Conservation (phyloP, 2,113 vertebrate genomes). For the Tretioscincus oriximinensis region DNA sequence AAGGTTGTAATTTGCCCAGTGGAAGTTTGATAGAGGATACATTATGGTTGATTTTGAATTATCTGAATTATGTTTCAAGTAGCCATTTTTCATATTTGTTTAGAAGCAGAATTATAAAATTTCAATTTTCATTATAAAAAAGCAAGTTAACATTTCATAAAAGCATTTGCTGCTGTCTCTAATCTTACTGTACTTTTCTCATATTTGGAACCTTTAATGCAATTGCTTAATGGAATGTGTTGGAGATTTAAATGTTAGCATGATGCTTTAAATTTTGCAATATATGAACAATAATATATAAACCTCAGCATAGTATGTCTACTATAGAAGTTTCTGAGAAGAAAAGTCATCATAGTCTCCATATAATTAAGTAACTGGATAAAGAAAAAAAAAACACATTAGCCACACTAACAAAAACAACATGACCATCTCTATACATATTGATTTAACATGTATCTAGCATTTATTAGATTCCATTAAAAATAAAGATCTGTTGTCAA, state of each 20-base stretch:
- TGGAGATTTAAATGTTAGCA: constrained; percentile 45
- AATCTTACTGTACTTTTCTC: not conserved
- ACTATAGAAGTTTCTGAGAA: not conserved
- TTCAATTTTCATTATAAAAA: not conserved
- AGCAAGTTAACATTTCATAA: no score
- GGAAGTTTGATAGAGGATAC: no score
- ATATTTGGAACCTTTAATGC: not conserved
- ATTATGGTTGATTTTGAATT: not conserved
- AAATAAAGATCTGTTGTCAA: constrained; percentile 55
- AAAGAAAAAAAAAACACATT: not conserved
- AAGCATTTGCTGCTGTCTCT: not conserved
- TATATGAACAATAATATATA: constrained; percentile 38
- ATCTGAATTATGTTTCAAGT: not conserved
- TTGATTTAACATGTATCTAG: constrained; percentile 33
- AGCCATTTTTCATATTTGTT: not conserved
- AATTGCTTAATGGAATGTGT: constrained; percentile 2
- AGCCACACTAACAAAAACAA: constrained; percentile 1
- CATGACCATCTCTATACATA: constrained; percentile 57
- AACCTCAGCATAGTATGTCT: not conserved
- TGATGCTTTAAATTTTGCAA: constrained; percentile 49
- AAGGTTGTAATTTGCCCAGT: no score
- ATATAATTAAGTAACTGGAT: not conserved
- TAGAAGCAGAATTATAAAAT: not conserved
- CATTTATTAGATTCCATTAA: constrained; percentile 42
- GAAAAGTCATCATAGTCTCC: not conserved